Evolutionary conservation across 2,888 invertebrate species (phyloP).

Genomic region (Ophion ellenae): DNA sequence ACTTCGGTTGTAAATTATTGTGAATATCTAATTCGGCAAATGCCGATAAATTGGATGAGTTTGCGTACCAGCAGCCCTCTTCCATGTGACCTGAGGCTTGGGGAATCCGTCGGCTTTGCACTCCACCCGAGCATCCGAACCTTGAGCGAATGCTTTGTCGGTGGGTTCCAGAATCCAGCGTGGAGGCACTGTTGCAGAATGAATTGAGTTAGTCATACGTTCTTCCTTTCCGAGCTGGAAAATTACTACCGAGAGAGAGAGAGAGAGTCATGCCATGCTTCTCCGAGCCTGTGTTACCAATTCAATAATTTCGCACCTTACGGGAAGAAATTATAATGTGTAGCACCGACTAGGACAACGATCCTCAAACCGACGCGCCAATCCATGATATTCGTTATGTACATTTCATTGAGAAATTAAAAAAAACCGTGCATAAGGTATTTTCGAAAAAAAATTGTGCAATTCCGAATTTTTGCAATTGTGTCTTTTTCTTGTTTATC

Average conservation of each 20-base stretch:
- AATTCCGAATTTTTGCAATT: neutral
- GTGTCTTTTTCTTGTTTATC: neutral
- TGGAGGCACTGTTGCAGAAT: conserved; percentile 92
- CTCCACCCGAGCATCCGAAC: conserved; percentile 96
- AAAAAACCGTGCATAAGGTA: neutral
- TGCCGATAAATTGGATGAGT: conserved; percentile 6
- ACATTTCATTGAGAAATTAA: neutral
- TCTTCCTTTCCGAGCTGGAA: conserved; percentile 58
- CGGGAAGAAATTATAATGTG: conserved; percentile 39
- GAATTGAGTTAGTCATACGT: conserved; percentile 69
- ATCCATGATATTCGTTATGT: conserved; percentile 2
- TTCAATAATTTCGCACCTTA: conserved; percentile 41
- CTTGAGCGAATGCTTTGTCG: conserved; percentile 97
- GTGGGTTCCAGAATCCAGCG: conserved; percentile 98
- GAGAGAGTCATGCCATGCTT: conserved; percentile 66
- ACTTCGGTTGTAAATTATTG: neutral
- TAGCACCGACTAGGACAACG: conserved; percentile 55
- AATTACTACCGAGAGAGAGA: conserved; percentile 65
- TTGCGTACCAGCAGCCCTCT: conserved; percentile 94
- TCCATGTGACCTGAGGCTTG: conserved; percentile 97
- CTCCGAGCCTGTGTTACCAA: conserved; percentile 55
- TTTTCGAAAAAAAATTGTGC: no score
- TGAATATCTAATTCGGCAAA: neutral
- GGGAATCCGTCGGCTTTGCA: conserved; percentile 98
- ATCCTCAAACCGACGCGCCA: conserved; percentile 63